phyloP scores from a whole-genome alignment of 2,113 vertebrate species.

The Vanacampus margaritifer region DNA sequence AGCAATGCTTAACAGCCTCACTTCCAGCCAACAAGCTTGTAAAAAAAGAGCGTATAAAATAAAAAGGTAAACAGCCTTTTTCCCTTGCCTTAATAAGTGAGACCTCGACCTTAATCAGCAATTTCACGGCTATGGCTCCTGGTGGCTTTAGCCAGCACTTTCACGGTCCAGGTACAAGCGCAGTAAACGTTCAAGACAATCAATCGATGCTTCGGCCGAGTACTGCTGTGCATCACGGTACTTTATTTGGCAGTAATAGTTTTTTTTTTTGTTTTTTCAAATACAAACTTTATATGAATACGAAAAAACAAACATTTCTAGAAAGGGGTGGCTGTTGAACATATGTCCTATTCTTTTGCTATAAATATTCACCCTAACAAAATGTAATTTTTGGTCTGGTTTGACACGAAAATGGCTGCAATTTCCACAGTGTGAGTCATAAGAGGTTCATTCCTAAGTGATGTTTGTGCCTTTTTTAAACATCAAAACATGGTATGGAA shows the following conservation, averaged over 20 bases:
- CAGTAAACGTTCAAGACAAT: conserved; percentile 11
- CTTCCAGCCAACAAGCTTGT: conserved; percentile 21
- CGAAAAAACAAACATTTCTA: not conserved
- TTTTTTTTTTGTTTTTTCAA: not conserved
- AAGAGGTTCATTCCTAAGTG: conserved; percentile 23
- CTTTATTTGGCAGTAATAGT: conserved; percentile 20
- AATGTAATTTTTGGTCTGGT: conserved; percentile 23
- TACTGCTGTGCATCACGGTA: conserved; percentile 28
- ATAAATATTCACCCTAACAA: conserved; percentile 9
- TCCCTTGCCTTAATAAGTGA: conserved; percentile 47
- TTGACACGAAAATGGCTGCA: conserved; percentile 45
- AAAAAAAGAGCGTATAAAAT: conserved; percentile 37
- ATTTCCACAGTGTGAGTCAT: conserved; percentile 6
- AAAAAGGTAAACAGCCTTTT: conserved; percentile 54
- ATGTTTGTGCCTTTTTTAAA: conserved; percentile 26
- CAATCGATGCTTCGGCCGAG: conserved; percentile 53
- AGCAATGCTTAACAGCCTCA: conserved; percentile 56
- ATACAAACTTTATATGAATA: not conserved
- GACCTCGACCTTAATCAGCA: conserved; percentile 52
- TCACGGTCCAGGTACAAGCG: conserved; percentile 47
- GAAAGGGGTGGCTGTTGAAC: not conserved
- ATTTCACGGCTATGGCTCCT: conserved; percentile 45
- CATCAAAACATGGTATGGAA: conserved; percentile 22
- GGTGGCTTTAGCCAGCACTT: conserved; percentile 30
- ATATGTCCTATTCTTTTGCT: conserved; percentile 15